These are phyloP conservation scores for Pyrgus malvae DNA, from an alignment of 2,888 invertebrate species.

Conservation along the genomic window DNA sequence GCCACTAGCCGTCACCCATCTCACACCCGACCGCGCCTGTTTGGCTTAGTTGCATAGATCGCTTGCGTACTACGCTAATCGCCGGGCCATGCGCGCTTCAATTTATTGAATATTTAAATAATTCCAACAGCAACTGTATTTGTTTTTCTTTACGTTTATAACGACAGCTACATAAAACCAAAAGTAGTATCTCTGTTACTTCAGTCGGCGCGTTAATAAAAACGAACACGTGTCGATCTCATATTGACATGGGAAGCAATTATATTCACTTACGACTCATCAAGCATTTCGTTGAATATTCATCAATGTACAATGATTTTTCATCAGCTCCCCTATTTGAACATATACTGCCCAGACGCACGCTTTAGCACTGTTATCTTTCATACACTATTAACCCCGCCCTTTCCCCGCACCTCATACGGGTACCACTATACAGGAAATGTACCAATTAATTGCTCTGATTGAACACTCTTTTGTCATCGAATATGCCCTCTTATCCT, in stretches of 20 bases:
- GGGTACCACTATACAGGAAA: slow-evolving; percentile 56
- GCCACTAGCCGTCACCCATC: too few species aligned
- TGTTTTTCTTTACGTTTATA: too few species aligned
- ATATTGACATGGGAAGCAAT: slow-evolving; percentile 42
- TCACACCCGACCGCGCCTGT: too few species aligned
- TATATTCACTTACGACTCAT: slow-evolving; percentile 45
- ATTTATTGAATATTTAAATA: too few species aligned
- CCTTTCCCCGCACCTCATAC: slow-evolving; percentile 41
- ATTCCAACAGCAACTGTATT: too few species aligned
- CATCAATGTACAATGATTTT: slow-evolving; percentile 51
- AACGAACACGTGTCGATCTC: slow-evolving; percentile 1
- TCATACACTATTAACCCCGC: slow-evolving; percentile 51
- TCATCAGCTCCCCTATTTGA: slow-evolving; percentile 44
- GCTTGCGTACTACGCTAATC: too few species aligned
- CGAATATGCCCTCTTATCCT: slow-evolving; percentile 18
- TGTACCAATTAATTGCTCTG: slow-evolving; percentile 60
- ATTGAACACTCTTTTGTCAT: slow-evolving; percentile 63
- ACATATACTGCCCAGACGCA: slow-evolving; percentile 47
- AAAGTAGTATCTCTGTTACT: neutral
- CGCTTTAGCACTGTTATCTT: slow-evolving; percentile 60
- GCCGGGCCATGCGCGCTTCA: too few species aligned
- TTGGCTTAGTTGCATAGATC: too few species aligned
- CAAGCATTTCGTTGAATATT: slow-evolving; percentile 49
- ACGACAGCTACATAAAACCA: too few species aligned
- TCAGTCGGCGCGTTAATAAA: neutral